Conservation (phyloP, 2,888 invertebrate species). For the Atrina japonica region DNA sequence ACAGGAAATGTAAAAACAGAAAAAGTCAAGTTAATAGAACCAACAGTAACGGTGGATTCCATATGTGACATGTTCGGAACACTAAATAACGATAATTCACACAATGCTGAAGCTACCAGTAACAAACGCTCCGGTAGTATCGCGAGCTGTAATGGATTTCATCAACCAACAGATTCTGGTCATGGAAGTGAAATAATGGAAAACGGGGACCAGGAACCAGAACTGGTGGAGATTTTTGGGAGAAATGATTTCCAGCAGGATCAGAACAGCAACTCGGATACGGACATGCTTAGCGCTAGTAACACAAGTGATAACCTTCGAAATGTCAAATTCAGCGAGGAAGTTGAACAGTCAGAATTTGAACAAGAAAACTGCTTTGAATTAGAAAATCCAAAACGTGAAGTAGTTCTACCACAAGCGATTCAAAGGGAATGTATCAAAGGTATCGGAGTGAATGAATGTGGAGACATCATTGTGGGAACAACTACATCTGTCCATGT, state of each 20-base stretch:
- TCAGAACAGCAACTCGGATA: conserved; percentile 52
- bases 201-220: conserved; percentile 58
- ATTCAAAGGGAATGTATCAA: conserved; percentile 71
- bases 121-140: conserved; percentile 12
- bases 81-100: conserved; percentile 35
- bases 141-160: conserved; percentile 24
- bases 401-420: conserved; percentile 62
- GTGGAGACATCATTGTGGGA: conserved; percentile 71
- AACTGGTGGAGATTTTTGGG: conserved; percentile 51
- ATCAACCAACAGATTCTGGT: conserved; percentile 50
- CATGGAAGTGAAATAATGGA: conserved; percentile 58
- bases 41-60: conserved; percentile 65
- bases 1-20: conserved; percentile 49
- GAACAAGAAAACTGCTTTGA: conserved; percentile 56
- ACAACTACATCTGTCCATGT: conserved; percentile 64
- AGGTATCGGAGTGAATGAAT: conserved; percentile 67
- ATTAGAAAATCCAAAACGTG: conserved; percentile 58
- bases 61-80: conserved; percentile 74
- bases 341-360: conserved; percentile 56
- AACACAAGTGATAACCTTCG: conserved; percentile 62
- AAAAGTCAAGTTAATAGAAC: conserved; percentile 58
- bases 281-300: conserved; percentile 65
- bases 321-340: conserved; percentile 57
- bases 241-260: conserved; percentile 45
- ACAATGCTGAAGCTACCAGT: not conserved